phyloP scores from a whole-genome alignment of 2,888 invertebrate species.

The Ferrisia virgata region DNA sequence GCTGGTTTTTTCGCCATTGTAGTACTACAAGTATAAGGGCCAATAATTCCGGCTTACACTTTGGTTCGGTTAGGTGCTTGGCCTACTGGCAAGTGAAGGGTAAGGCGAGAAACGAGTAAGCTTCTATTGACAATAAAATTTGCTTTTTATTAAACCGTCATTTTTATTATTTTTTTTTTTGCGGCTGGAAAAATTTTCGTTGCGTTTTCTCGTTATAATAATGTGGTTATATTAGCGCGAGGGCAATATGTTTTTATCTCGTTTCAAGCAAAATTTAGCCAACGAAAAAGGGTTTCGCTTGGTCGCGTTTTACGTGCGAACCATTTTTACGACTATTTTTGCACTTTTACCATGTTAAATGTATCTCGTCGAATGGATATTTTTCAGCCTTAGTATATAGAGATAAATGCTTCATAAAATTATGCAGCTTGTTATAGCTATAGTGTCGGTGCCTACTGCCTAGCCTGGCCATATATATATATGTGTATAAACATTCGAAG shows the following conservation, averaged over 20 bases:
- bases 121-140: constrained; percentile 17
- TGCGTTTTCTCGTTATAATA: neutral
- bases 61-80: neutral
- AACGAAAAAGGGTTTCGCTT: neutral
- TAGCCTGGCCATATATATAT: too few relatives aligned
- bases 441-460: too few relatives aligned
- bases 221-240: neutral
- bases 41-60: neutral
- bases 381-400: constrained; percentile 3
- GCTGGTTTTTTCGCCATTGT: neutral
- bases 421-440: neutral
- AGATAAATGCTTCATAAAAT: constrained; percentile 30
- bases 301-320: constrained; percentile 1
- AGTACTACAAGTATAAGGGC: neutral
- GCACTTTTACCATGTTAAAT: constrained; percentile 13
- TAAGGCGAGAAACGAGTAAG: neutral
- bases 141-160: constrained; percentile 7
- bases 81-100: neutral
- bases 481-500: too few relatives aligned
- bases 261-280: neutral
- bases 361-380: neutral
- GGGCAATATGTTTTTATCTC: constrained; percentile 11
- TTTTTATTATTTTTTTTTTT: neutral
- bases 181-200: neutral
- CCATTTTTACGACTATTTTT: constrained; percentile 11